Base-by-base conservation (phyloP, 1,140 invertebrate species). In the Heliconius nattereri region DNA sequence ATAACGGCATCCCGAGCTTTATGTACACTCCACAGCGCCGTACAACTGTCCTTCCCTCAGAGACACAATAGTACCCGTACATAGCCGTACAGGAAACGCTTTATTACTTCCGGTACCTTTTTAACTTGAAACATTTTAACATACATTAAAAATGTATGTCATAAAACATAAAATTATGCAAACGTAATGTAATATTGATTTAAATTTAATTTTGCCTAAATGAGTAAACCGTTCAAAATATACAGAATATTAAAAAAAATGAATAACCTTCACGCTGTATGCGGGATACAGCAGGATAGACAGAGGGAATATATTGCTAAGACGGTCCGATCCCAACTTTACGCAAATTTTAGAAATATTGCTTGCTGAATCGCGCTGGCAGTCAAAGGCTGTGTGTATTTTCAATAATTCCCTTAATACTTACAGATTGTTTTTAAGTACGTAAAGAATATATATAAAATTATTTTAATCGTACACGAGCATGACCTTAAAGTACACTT, bases 71-170 rank as follows among this genome's bases (percentile, higher is more conserved):
- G n/a, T n/a, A n/a, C n/a, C n/a, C n/a, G n/a, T n/a, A 20, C 2
- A 19, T 52, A 52, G 19, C 49, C 1, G 49, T 7, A 52, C 49
- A 52, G 60, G 60, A 66, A 66, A 16, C 60, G 60, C 26, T 26
- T 66, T 66, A 66, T 66, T 66, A 66, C 60, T 66, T 66, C 60
- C 60, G 60, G 60, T 66, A 29, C 23, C 40, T 45, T 66, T 66
- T 66, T 5, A 29, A 66, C 60, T 66, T 6, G 11, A 66, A 29
- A 66, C 23, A 26, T 26, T 66, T 66, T 66, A 66, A 29, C 13
- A 66, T 66, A 29, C 60, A 66, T 66, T 66, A 29, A 66, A 66
- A 66, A 66, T 66, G 13, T 66, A 66, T 66, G 16, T 66, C 57
- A 60, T 54, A 60, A 60, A 60, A 11, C 57, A 11, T 60, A 60